Conservation (phyloP, 2,113 vertebrate genomes). For the Reinhardtius hippoglossoides region DNA sequence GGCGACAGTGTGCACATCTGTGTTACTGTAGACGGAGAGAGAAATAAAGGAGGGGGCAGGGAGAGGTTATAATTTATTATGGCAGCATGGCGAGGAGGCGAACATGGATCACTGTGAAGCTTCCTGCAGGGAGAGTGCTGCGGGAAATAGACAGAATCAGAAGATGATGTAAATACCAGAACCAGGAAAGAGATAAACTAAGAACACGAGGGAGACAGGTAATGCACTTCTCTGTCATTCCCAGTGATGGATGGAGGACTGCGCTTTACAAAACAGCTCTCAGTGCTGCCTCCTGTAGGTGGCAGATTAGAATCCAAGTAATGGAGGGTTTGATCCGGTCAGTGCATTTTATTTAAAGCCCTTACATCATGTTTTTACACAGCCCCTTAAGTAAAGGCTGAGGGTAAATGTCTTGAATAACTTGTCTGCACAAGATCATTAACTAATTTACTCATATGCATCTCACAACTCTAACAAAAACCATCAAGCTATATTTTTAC, state of each 20-base stretch:
- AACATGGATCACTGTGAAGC: neutral
- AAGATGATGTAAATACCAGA: neutral
- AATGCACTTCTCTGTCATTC: conserved; percentile 20
- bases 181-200: neutral
- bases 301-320: neutral
- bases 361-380: too few species aligned
- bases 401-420: too few species aligned
- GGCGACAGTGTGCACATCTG: conserved; percentile 96
- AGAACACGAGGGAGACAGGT: neutral
- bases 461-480: too few species aligned
- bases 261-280: conserved; percentile 26
- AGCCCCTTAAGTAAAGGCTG: too few species aligned
- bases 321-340: neutral
- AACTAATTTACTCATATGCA: too few species aligned
- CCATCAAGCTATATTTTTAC: too few species aligned
- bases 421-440: too few species aligned
- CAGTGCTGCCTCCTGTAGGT: neutral
- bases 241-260: conserved; percentile 35
- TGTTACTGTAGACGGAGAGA: conserved; percentile 84
- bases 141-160: neutral
- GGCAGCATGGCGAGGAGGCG: neutral
- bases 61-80: conserved; percentile 4
- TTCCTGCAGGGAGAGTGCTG: neutral
- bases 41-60: neutral
- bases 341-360: too few species aligned